Base-by-base conservation (phyloP, 2,113 vertebrate species). In the Ranitomeya imitator region DNA sequence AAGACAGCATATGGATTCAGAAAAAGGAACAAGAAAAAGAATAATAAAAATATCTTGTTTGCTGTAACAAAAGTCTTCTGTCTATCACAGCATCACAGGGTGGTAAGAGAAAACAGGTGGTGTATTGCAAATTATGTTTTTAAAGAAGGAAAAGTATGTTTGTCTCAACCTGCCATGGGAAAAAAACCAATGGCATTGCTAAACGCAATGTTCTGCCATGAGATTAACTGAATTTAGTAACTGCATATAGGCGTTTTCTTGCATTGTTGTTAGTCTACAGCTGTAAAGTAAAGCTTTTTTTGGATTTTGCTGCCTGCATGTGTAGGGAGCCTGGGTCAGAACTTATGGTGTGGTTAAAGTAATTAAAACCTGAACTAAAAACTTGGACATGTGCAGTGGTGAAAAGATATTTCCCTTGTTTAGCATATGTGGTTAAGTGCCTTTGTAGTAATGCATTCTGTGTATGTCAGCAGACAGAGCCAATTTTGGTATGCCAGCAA, bases 351-450 rank as follows among this genome's bases (percentile, higher is more conserved):
- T 86, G 85, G 76, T 79, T 86, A 86, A 79, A 86, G 85, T 80
- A 86, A 86, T 86, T 80, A 86, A 78, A 86, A 78, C 85, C 85
- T 86, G 77, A 86, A 86, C 77, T 80, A 80, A 86, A 86, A 80
- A 67, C 85, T 86, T 86, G 85, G 85, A 86, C 77, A 45, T 80
- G 61, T 79, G 23, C 57, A 79, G 85, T 86, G 76, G 85, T 86
- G 85, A 86, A 86, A 86, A 86, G 59, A 69, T 23, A 80, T 86
- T 86, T 80, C 76, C 85, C 79, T 86, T 86, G 85, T 86, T 80
- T 86, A 86, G 74, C 85, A 67, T 79, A 86, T 79, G 76, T 37
- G 21, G 85, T 76, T 57, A 52, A 69, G 45, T 86, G 60, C 60
- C 77, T 16, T 69, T 69, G 77, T 60, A 79, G 85, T 51, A 79